Evolutionary conservation across 2,888 invertebrate species (phyloP).

Genomic region (Ecliptopera silaceata): DNA sequence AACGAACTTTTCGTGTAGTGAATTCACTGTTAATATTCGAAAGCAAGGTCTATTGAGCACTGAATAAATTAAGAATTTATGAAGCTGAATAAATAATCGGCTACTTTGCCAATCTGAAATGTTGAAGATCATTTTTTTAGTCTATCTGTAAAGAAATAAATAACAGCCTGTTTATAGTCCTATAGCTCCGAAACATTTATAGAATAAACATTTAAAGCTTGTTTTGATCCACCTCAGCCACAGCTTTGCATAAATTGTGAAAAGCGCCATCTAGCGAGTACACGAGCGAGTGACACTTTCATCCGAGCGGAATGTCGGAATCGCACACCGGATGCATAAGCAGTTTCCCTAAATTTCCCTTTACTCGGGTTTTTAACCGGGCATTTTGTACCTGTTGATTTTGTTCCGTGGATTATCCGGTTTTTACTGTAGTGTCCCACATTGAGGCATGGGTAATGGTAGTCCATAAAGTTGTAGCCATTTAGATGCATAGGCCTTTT

Average conservation of each 20-base stretch:
- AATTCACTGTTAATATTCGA: slow-evolving; percentile 23
- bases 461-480: too few relatives aligned
- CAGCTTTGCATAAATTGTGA: not conserved
- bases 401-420: slow-evolving; percentile 29
- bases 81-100: not conserved
- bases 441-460: too few relatives aligned
- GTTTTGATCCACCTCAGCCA: too few relatives aligned
- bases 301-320: slow-evolving; percentile 54
- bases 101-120: too few relatives aligned
- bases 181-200: too few relatives aligned
- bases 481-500: too few relatives aligned
- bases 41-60: slow-evolving; percentile 14
- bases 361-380: slow-evolving; percentile 36
- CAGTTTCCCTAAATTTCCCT: slow-evolving; percentile 56
- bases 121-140: not conserved
- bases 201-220: too few relatives aligned
- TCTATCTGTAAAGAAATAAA: too few relatives aligned
- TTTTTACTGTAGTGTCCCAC: too few relatives aligned
- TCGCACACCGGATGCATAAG: slow-evolving; percentile 54
- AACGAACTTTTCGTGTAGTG: slow-evolving; percentile 24
- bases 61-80: slow-evolving; percentile 12
- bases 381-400: slow-evolving; percentile 52
- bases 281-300: slow-evolving; percentile 30
- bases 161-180: too few relatives aligned
- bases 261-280: slow-evolving; percentile 39